phyloP scores from a whole-genome alignment of 2,113 vertebrate species.

The Holacanthus passer region DNA sequence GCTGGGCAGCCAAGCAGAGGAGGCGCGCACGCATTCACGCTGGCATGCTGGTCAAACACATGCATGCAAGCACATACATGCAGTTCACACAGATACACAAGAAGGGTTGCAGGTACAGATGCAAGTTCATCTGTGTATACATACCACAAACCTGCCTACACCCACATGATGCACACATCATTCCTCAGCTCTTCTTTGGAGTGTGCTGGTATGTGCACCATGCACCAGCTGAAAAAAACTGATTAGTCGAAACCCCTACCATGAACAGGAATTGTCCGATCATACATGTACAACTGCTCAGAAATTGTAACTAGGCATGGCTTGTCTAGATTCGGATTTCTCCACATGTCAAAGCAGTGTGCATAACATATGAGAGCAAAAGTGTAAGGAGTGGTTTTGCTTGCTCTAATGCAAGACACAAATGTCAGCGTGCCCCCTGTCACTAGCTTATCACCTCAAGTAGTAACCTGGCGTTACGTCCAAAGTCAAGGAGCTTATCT shows the following conservation, averaged over 20 bases:
- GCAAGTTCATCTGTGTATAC: neutral
- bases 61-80: neutral
- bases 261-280: neutral
- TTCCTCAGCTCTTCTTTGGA: neutral
- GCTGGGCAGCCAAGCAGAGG: slow-evolving; percentile 44
- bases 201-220: slow-evolving; percentile 7
- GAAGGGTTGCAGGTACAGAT: neutral
- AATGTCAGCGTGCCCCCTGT: neutral
- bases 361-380: neutral
- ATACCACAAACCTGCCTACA: neutral
- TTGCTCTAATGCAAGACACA: neutral
- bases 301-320: neutral
- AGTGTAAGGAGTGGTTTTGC: neutral
- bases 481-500: neutral
- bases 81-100: neutral
- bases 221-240: too few relatives aligned
- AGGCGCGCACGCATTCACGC: neutral
- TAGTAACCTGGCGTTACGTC: neutral
- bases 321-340: neutral
- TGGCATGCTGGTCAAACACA: slow-evolving; percentile 4
- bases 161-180: neutral
- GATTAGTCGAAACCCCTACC: neutral
- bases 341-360: too few relatives aligned
- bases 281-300: neutral
- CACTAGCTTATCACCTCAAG: neutral